A percentile compares a stretch with the other conserved stretches of the same genome.
Conservation (phyloP, 2,113 vertebrate species). For the Passer montanus region DNA sequence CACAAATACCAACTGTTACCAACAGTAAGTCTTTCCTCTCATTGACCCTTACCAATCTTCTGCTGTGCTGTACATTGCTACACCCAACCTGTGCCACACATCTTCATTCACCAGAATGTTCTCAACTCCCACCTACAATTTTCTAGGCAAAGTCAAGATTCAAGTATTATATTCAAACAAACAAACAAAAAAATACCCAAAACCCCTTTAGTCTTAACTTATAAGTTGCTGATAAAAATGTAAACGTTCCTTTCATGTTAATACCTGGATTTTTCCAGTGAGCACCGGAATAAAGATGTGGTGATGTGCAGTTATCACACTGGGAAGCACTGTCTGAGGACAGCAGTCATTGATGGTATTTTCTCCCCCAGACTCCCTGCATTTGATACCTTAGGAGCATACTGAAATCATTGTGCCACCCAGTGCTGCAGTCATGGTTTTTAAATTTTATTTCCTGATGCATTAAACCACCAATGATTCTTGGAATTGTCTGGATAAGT, state of each 20-base stretch:
- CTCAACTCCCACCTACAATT: not conserved
- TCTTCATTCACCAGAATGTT: not conserved
- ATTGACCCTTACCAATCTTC: not conserved
- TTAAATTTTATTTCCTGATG: not conserved
- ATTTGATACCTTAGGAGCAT: not conserved
- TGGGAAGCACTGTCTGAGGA: not conserved
- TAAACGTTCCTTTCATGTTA: not conserved
- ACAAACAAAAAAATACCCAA: not conserved
- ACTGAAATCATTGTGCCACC: not conserved
- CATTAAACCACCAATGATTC: not conserved
- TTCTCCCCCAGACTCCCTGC: not conserved
- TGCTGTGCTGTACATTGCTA: not conserved
- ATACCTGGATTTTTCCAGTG: not conserved
- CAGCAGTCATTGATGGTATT: not conserved
- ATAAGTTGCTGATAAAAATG: not conserved
- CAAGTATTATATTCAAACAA: not conserved
- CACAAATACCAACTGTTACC: slow-evolving; percentile 41
- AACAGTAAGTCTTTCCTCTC: slow-evolving; percentile 54
- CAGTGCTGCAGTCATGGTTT: not conserved
- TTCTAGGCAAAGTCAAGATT: not conserved
- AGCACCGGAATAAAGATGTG: not conserved
- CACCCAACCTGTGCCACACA: not conserved
- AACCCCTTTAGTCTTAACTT: not conserved
- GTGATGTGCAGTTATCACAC: not conserved
- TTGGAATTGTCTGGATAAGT: not conserved